A percentile compares a stretch with the other conserved stretches of the same genome.
phyloP scores from a whole-genome alignment of 1,140 invertebrate genomes.

The Laupala kohalensis region DNA sequence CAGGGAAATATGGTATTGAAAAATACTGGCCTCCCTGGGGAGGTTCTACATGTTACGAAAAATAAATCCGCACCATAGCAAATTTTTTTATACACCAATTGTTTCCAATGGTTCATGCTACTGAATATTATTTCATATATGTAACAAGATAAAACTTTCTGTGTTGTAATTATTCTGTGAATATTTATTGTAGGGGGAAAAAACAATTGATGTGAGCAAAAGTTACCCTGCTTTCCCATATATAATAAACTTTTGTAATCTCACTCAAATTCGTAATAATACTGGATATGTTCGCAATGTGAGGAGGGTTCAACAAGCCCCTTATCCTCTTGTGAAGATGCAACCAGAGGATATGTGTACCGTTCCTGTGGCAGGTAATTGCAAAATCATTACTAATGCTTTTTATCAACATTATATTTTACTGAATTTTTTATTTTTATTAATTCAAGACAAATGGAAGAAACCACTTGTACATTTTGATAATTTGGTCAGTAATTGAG shows the following conservation, averaged over 20 bases:
- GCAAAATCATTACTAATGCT: too few species aligned
- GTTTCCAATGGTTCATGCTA: too few species aligned
- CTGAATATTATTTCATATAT: neutral
- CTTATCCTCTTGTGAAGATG: conserved; percentile 65
- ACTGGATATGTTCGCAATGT: conserved; percentile 56
- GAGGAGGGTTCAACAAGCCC: conserved; percentile 59
- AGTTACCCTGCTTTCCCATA: conserved; percentile 58
- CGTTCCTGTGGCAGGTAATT: neutral
- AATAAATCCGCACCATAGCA: too few species aligned
- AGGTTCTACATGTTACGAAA: too few species aligned
- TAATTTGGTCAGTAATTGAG: too few species aligned
- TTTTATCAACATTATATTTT: neutral
- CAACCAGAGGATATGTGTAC: conserved; percentile 31
- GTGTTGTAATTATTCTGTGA: neutral
- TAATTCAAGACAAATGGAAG: too few species aligned
- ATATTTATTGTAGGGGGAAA: conserved; percentile 42
- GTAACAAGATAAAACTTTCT: neutral
- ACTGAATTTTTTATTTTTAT: too few species aligned
- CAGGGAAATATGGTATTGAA: too few species aligned
- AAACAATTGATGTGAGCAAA: conserved; percentile 57
- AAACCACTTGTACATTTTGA: too few species aligned
- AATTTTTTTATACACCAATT: too few species aligned
- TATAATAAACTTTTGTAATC: conserved; percentile 63
- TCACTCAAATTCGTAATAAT: conserved; percentile 57
- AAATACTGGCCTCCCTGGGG: too few species aligned